Evolutionary conservation across 2,888 invertebrate species (phyloP), one percentile per base, ranked within the genome.

Genomic region (Imbricaverruca yamaguchii): DNA sequence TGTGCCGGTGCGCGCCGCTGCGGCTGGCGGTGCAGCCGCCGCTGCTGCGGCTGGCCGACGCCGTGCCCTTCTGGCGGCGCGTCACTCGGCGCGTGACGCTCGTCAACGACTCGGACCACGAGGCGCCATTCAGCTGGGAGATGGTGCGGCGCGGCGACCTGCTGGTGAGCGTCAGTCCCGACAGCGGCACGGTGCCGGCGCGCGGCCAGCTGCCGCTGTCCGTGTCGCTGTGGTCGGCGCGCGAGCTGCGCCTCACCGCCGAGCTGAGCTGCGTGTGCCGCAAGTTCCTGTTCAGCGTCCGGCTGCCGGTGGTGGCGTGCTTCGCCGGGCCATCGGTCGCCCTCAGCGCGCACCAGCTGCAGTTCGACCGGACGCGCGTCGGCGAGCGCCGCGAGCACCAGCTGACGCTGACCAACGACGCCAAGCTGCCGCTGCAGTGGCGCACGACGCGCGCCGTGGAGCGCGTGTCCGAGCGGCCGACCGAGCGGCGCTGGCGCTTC

Each of bases 401-500:
- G 53, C 74, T 74, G 53, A 74, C 74, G 53, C 74, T 74, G 18
- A 21, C 74, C 74, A 74, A 74, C 74, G 6, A 53, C 53, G 55
- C 74, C 53, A 74, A 74, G 74, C 74, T 74, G 74, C 74, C 74
- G 53, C 74, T 74, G 55, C 81, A 81, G 9, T 79, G 67, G 13
- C 80, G 81, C 81, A 59, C 82, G 81, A 80, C 81, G 74, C 53
- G 82, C 79, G 18, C 82, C 57, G 67, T 65, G 80, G 57, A 69
- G 81, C n/a, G 69, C 78, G n/a, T 80, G 56, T 3, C 65, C 25
- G 53, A 9, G 80, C n/a, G 18, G 81, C n/a, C 63, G 82, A 63
- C 82, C 81, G 25, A 67, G 81, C 18, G 81, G 63, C 83, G 92
- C 11, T 90, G 92, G 83, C 89, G 92, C 84, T 92, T 92, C 2